A percentile compares a stretch with the other conserved stretches of the same genome.
phyloP scores from a whole-genome alignment of 2,888 invertebrate species.

The Phalera bucephala region DNA sequence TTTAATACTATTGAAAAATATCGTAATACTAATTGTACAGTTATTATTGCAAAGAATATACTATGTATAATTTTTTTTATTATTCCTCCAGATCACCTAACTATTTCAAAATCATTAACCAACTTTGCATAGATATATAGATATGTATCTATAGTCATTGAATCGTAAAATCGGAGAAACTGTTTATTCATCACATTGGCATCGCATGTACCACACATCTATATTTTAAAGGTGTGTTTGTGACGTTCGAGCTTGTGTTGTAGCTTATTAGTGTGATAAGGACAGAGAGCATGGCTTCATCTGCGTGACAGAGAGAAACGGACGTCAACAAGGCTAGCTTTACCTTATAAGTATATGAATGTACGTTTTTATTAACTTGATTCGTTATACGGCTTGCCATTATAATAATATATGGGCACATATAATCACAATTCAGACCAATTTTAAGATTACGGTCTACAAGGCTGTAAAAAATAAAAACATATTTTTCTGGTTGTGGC shows the following conservation, averaged over 20 bases:
- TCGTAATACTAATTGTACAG: conserved; percentile 16
- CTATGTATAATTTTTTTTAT: conserved; percentile 21
- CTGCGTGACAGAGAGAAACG: conserved; percentile 60
- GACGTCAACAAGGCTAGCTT: conserved; percentile 76
- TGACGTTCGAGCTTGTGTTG: conserved; percentile 44
- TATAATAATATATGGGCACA: conserved; percentile 73
- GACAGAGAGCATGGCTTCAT: conserved; percentile 52
- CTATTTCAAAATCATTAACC: conserved; percentile 52
- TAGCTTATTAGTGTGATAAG: conserved; percentile 73
- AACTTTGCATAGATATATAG: conserved; percentile 78
- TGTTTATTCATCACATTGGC: conserved; percentile 79
- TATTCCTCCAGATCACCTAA: conserved; percentile 40
- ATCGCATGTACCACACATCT: conserved; percentile 46
- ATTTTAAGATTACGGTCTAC: conserved; percentile 47
- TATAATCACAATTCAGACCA: conserved; percentile 61
- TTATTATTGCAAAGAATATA: conserved; percentile 21
- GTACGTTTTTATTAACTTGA: conserved; percentile 78
- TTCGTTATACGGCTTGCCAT: conserved; percentile 74
- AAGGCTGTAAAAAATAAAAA: conserved; percentile 29
- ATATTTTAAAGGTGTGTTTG: conserved; percentile 36
- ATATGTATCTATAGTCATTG: conserved; percentile 75
- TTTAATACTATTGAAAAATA: neutral
- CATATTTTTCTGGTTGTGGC: conserved; percentile 14
- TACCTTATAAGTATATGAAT: conserved; percentile 77
- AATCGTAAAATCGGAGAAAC: conserved; percentile 80